Base-by-base conservation (phyloP, 92 coral and sea anemone genomes). In the Hydrozoanthus gracilis region DNA sequence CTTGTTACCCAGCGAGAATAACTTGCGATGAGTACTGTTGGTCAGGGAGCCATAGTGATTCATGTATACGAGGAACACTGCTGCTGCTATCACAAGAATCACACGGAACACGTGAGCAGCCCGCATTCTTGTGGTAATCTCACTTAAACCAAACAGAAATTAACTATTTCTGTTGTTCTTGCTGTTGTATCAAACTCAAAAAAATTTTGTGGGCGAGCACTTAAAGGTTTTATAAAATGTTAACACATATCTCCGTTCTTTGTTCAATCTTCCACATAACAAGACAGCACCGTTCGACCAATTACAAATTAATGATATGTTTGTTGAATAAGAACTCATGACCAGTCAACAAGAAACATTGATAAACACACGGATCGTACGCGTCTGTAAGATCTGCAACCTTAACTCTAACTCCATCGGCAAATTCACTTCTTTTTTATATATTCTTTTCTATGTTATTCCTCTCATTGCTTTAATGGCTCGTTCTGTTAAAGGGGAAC, bases 101-200 rank as follows among this genome's bases (percentile, higher is more conserved):
- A 55, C 82, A 44, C 82, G 65, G 44, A 55, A 27, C 52, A 77
- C 51, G 82, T 77, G 82, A 27, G 44, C 82, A 14, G 7, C 56
- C 27, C 12, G 54, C 50, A 77, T 77, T 13, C 14, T 71, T 6
- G n/a, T 71, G 13, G 14, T 44, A 7, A 3, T 44, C 44, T 44
- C 17, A 5, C 4, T 4, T 4, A 48, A 16, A 5, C 6, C 10
- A 2, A 10, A 71, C 8, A 8, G 15, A 71, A 45, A 39, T 15
- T 8, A 1, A 15, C 51, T 18, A 39, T 71, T 45, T 14, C 10
- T 6, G n/a, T 12, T 71, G 10, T 44, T 27, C 39, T 27, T 27
- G 1, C 39, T 71, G 16, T 44, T 3, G 47, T 3, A 10, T 1
- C n/a, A 48, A 8, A 8, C 2, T 45, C 46, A 44, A 16, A 71